Base-by-base conservation (phyloP, 2,113 vertebrate species). In the Stomatorhinus ivindoensis region DNA sequence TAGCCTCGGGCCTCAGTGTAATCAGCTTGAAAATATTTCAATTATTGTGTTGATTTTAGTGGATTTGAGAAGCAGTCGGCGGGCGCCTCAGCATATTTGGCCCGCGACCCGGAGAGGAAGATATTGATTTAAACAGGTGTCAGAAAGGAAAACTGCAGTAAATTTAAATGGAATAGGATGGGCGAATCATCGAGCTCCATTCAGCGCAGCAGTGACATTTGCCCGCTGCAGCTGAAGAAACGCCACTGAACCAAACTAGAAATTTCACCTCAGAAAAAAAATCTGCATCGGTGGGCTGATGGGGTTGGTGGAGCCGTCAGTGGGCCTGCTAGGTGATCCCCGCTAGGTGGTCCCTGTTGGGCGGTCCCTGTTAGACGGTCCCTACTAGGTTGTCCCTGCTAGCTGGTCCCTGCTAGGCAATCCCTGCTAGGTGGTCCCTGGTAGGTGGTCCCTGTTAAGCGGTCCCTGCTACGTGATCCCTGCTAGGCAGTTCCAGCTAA, bases 11-110 rank as follows among this genome's bases (percentile, higher is more conserved):
- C 96, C 95, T 95, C 95, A 94, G 97, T 97, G 97, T 97, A 97
- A 97, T 97, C 97, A 97, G 96, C 96, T 97, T 97, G 97, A 97
- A 97, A 97, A 97, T 97, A 97, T 97, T 97, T 97, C 96, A 97
- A 97, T 97, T 97, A 97, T 97, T 97, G 96, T 97, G 97, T 97
- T 97, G 97, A 97, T 97, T 97, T 97, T 97, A 96, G 97, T 97
- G 97, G 96, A 97, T 97, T 97, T 97, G 97, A 96, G 96, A 96
- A 96, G 96, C 96, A 93, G 96, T 95, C 95, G 96, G 96, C 93
- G 96, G 95, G 97, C 96, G 96, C 95, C 95, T 92, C 95, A 94
- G 96, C 96, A 95, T 96, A 97, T 95, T 97, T 95, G 96, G 95
- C 96, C 95, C 94, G 93, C 95, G 96, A 97, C 96, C 96, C 96